A percentile compares a stretch with the other conserved stretches of the same genome.
Conservation (phyloP, 2,113 vertebrate species). For the Sander vitreus region DNA sequence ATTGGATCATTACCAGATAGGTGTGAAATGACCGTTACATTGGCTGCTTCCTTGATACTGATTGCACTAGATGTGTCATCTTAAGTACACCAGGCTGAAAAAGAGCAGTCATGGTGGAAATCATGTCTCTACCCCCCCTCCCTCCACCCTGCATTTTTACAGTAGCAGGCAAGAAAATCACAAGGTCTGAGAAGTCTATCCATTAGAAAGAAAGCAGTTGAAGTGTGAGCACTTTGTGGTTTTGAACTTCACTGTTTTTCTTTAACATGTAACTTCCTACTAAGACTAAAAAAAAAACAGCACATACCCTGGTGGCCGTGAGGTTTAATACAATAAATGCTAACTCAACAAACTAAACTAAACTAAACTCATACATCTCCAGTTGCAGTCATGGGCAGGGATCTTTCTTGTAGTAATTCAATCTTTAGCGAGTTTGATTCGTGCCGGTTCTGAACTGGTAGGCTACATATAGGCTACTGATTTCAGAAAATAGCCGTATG, state of each 20-base stretch:
- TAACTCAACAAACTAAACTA: too few relatives aligned
- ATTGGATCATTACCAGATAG: conserved; percentile 66
- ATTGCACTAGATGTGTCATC: conserved; percentile 50
- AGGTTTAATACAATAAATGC: background rate
- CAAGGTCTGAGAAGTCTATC: background rate
- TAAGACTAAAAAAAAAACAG: background rate
- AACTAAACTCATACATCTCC: background rate
- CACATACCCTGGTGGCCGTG: background rate
- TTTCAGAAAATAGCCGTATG: background rate
- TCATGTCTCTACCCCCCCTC: background rate
- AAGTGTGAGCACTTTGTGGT: background rate
- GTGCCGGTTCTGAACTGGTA: background rate
- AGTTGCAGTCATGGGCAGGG: background rate
- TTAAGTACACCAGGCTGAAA: conserved; percentile 33
- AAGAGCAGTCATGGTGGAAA: conserved; percentile 31
- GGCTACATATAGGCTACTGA: background rate
- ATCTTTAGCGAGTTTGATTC: background rate
- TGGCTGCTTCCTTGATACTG: conserved; percentile 49
- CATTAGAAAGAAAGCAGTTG: background rate
- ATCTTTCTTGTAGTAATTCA: background rate
- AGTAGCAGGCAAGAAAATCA: background rate
- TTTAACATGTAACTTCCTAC: background rate
- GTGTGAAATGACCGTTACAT: conserved; percentile 67
- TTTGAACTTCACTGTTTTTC: conserved; percentile 3
- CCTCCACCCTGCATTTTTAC: background rate